Evolutionary conservation across 2,888 invertebrate genomes (phyloP), one percentile per base, ranked within the genome.

Genomic region (Andrena fulva): DNA sequence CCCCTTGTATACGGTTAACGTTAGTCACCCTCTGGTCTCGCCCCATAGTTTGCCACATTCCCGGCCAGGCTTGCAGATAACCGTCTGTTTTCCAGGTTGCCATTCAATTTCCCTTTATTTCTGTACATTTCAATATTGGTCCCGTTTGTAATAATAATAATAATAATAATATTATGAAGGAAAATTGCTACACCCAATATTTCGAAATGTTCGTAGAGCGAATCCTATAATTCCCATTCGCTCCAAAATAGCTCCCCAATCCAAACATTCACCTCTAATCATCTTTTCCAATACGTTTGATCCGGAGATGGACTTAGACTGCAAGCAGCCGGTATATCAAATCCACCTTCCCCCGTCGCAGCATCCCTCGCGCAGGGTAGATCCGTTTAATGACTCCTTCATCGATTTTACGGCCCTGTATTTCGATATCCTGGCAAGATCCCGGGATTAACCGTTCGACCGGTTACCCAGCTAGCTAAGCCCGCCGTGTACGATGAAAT

Each of bases 1-100:
- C 75, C 77, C 83, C 86, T 80, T 79, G 88, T 82, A 42, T 85
- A 85, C 85, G 88, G 90, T 91, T 87, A 85, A 82, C 88, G 90
- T 91, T 86, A 85, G 83, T 89, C 82, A 78, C 79, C 80, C 84
- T 82, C 79, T 87, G 80, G 85, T 84, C 85, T 87, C 87, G 52
- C 82, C 76, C 42, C 42, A 42, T 54, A 56, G 24, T 52, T 24
- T 5, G 29, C 33, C 64, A 52, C 66, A 78, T 66, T 35, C 59
- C 8, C 63, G 8, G 77, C 20, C 20, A 60, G 31, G 42, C 24
- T 35, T 12, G 6, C 1, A 24, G 52, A 67, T 52, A 78, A 77
- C 73, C 35, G 27, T 20, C 70, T 62, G 20, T 75, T 62, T 52
- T 12, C 29, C 42, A 42, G 16, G 16, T 16, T 42, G 12, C 5